Percentiles rank a stretch among this genome's conserved stretches.
These are phyloP conservation scores for Anthopleura sola DNA, from an alignment of 64 coral and sea anemone genomes.

Conservation along the genomic window DNA sequence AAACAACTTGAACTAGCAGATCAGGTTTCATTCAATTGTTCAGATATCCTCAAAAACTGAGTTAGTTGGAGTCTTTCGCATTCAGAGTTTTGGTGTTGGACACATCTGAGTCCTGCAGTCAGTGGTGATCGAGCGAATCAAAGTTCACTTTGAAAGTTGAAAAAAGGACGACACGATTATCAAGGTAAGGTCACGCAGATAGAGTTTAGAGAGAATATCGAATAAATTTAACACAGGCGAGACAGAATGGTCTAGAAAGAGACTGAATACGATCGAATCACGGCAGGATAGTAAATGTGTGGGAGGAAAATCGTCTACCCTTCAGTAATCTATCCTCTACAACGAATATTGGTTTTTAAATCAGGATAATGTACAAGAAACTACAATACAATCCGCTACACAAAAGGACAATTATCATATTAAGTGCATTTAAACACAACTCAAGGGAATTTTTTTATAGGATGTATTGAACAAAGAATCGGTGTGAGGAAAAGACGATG, in stretches of 20 bases:
- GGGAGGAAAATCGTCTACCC: background rate
- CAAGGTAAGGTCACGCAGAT: conserved; percentile 3
- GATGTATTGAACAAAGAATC: too few species aligned
- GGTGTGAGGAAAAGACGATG: too few species aligned
- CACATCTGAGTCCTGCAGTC: background rate
- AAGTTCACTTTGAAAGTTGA: background rate
- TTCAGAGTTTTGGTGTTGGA: background rate
- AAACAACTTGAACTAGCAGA: background rate
- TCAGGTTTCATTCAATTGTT: conserved; percentile 9
- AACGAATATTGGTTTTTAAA: background rate
- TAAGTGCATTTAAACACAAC: background rate
- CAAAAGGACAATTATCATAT: background rate
- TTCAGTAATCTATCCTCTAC: background rate
- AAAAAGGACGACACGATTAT: background rate
- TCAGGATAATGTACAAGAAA: background rate
- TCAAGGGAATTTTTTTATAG: background rate
- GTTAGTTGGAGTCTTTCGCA: background rate
- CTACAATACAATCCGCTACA: background rate
- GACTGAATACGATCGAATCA: background rate
- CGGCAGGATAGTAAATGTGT: background rate
- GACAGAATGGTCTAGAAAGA: background rate
- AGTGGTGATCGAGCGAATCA: background rate
- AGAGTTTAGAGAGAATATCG: background rate
- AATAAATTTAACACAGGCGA: background rate
- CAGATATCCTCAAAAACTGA: background rate